Evolutionary conservation across 2,113 vertebrate genomes (phyloP), one percentile per base, ranked within the genome.

Genomic region (Vulpes lagopus): DNA sequence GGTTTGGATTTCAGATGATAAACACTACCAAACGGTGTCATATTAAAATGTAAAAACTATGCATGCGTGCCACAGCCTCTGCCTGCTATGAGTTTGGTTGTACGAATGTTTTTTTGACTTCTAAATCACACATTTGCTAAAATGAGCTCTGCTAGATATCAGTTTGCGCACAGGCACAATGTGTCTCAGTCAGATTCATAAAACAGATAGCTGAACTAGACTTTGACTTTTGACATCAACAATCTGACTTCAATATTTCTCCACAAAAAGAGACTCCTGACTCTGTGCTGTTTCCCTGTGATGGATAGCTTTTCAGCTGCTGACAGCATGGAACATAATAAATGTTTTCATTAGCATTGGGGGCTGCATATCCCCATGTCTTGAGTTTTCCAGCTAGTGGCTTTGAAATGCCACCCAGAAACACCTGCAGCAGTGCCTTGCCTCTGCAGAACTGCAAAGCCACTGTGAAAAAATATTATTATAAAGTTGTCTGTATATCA

Each of bases 211-310:
- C 97, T 99, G 99, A 99, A 99, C 98, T 98, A 97, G 97, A 98
- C 98, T 99, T 98, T 99, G 99, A 99, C 99, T 99, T 99, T 98
- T 99, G 99, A 99, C 99, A 99, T 99, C 98, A 99, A 99, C 99
- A 99, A 99, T 99, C 98, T 99, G 99, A 99, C 98, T 99, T 99
- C 99, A 99, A 98, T 99, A 99, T 99, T 99, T 98, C 98, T 99
- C 98, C 95, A 98, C 98, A 98, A 96, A 98, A 98, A 98, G 98
- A 98, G 98, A 97, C 98, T 99, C 98, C 98, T 98, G 98, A 98
- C 98, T 99, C 97, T 71, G 98, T n/a, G 97, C 98, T 92, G 97
- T 98, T 99, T 98, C 97, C 97, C 59, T 82, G 97, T 99, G 98
- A 99, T 99, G 98, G 98, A 99, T 98, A 98, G 98, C 96, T 99